Conservation (phyloP, 2,113 vertebrate genomes). For the Lutjanus erythropterus region DNA sequence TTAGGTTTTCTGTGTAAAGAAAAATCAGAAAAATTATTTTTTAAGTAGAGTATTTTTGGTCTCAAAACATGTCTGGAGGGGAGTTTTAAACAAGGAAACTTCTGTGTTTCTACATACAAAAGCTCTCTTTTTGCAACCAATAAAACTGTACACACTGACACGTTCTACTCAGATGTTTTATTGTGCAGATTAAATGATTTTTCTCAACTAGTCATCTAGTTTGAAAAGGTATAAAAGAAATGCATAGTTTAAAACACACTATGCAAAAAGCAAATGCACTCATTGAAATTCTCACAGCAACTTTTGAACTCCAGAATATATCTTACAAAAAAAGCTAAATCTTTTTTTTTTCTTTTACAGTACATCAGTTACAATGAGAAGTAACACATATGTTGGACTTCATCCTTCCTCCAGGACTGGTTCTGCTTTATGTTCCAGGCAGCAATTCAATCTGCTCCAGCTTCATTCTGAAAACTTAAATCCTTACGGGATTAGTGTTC, state of each 20-base stretch:
- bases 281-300: constrained; percentile 45
- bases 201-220: constrained; percentile 62
- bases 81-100: background rate
- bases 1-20: background rate
- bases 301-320: constrained; percentile 39
- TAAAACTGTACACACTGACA: background rate
- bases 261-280: constrained; percentile 52
- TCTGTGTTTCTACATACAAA: background rate
- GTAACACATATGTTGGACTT: constrained; percentile 14
- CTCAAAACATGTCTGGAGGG: background rate
- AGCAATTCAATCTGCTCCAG: constrained; percentile 13
- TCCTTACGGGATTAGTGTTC: background rate
- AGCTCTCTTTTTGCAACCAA: background rate
- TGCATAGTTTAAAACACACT: constrained; percentile 63
- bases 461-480: constrained; percentile 28
- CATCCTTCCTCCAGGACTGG: constrained; percentile 26
- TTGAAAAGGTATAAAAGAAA: constrained; percentile 78
- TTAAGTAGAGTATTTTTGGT: background rate
- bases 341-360: constrained; percentile 13
- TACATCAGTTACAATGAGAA: constrained; percentile 39
- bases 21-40: background rate
- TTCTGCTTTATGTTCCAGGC: constrained; percentile 26
- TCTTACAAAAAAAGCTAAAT: constrained; percentile 55
- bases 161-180: constrained; percentile 60
- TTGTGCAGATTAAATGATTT: constrained; percentile 67